phyloP scores from a whole-genome alignment of 2,797 vertebrate species.

The Salmo trutta region DNA sequence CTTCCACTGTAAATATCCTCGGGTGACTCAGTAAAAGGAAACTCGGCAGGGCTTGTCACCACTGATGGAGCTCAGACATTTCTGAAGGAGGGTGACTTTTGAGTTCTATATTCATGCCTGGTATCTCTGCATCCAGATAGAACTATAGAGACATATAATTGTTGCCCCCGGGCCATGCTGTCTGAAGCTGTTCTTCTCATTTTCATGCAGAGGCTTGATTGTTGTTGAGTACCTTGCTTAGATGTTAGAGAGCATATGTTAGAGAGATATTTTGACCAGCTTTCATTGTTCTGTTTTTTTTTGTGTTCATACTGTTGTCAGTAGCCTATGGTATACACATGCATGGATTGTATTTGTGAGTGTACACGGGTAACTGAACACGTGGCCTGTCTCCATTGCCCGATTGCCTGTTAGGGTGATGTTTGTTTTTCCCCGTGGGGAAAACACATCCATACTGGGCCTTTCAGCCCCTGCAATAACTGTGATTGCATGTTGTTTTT shows the following conservation, averaged over 20 bases:
- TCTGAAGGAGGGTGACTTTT: constrained; percentile 17
- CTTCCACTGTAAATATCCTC: constrained; percentile 34
- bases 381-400: constrained; percentile 58
- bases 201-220: constrained; percentile 4
- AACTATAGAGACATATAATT: constrained; percentile 14
- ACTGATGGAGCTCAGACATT: constrained; percentile 11
- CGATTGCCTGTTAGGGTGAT: constrained; percentile 63
- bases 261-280: neutral
- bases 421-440: constrained; percentile 39
- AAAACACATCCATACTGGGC: constrained; percentile 23
- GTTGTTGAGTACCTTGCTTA: neutral
- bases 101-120: neutral
- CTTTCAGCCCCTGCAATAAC: constrained; percentile 21
- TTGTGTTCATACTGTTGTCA: neutral
- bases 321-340: neutral
- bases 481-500: neutral
- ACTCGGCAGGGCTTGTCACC: constrained; percentile 9
- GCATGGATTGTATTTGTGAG: neutral
- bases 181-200: neutral
- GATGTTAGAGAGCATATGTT: neutral
- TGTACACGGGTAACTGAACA: constrained; percentile 12
- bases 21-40: constrained; percentile 31
- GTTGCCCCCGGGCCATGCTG: constrained; percentile 11
- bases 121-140: constrained; percentile 39
- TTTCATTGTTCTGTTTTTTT: neutral